These are phyloP conservation scores for Nyctibius grandis DNA, from an alignment of 2,797 vertebrate species.

Conservation along the genomic window DNA sequence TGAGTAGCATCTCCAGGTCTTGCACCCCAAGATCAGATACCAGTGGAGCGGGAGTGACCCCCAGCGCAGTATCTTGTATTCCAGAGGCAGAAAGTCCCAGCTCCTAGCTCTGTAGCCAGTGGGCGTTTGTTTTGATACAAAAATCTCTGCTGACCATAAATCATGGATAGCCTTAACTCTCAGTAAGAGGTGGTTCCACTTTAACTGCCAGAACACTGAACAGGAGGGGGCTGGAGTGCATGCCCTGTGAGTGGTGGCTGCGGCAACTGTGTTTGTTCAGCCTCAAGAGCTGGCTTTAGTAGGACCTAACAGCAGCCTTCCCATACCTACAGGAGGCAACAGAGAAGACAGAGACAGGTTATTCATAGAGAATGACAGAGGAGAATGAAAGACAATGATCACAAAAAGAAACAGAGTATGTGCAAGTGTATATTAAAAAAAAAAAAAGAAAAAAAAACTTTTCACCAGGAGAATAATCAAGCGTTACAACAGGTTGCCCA, in stretches of 20 bases:
- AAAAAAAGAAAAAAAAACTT: neutral
- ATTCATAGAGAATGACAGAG: neutral
- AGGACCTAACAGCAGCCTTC: neutral
- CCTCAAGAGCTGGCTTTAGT: neutral
- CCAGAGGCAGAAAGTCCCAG: neutral
- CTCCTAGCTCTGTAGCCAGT: neutral
- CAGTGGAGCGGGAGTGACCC: neutral
- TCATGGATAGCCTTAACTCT: neutral
- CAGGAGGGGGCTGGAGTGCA: too few relatives aligned
- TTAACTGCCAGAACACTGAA: neutral
- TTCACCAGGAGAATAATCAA: neutral
- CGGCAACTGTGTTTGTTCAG: neutral
- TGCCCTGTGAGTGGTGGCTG: neutral
- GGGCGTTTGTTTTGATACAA: neutral
- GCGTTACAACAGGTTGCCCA: neutral
- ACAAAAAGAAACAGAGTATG: neutral
- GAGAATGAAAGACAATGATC: neutral
- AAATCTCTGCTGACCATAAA: neutral
- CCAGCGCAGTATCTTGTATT: neutral
- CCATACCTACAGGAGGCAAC: neutral
- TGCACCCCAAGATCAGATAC: neutral
- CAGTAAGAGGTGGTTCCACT: rapidly evolving
- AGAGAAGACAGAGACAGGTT: neutral
- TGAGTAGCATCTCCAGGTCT: neutral
- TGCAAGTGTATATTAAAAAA: neutral